phyloP scores from a whole-genome alignment of 2,888 invertebrate genomes.

The Linhomoeus sp. region DNA sequence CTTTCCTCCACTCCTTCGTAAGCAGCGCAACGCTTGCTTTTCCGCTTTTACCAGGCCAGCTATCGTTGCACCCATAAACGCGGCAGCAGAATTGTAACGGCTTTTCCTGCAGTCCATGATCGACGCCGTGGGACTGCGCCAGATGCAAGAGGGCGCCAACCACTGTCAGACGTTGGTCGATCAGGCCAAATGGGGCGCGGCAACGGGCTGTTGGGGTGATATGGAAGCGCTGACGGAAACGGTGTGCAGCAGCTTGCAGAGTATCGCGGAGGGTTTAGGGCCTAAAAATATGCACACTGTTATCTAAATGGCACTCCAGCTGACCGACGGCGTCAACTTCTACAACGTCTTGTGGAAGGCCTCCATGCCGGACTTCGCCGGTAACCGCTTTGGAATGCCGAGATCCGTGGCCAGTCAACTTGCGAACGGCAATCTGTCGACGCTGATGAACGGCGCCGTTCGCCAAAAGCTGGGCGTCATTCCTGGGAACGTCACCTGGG shows the following conservation, averaged over 20 bases:
- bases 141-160: slow-evolving; percentile 10
- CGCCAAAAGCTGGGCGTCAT: slow-evolving; percentile 43
- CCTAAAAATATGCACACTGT: not conserved
- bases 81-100: too few species aligned
- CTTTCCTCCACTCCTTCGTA: slow-evolving; percentile 13
- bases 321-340: slow-evolving; percentile 48
- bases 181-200: slow-evolving; percentile 38
- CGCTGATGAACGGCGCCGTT: slow-evolving; percentile 52
- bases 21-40: slow-evolving; percentile 7
- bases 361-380: not conserved
- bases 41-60: too few species aligned
- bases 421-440: too few species aligned
- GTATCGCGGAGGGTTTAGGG: not conserved
- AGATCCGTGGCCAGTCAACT: too few species aligned
- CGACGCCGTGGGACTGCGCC: slow-evolving; percentile 8
- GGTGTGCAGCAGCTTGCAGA: slow-evolving; percentile 3
- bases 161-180: slow-evolving; percentile 30
- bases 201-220: slow-evolving; percentile 44
- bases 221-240: slow-evolving; percentile 43
- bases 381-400: too few species aligned
- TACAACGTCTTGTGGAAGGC: slow-evolving; percentile 47
- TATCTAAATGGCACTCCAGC: not conserved
- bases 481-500: slow-evolving; percentile 45
- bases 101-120: too few species aligned
- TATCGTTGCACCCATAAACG: too few species aligned